Evolutionary conservation across 2,888 invertebrate genomes (phyloP), one percentile per base, ranked within the genome.

Genomic region (Aleiodes leptofemur): DNA sequence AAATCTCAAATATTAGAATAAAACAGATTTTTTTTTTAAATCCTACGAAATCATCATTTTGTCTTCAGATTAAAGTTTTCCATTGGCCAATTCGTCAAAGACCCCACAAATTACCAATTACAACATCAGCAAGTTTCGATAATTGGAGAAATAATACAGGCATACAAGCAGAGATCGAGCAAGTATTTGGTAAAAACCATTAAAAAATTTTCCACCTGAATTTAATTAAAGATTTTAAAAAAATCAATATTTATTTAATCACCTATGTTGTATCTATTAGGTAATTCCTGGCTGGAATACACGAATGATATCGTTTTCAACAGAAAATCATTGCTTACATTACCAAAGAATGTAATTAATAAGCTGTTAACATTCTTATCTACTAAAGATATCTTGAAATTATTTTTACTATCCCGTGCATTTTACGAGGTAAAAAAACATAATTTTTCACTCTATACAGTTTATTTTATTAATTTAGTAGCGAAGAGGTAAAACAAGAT

Each of bases 51-150:
- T 34, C 34, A 34, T 34, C 1, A 34, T 34, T 69, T 75, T 51
- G 14, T 69, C 38, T 51, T 43, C 76, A 88, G 88, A 81, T 88
- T 72, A 84, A 82, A 76, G 72, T 88, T 16, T 84, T 83, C 53
- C 72, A 82, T 34, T 88, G 88, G 87, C 86, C 78, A 82, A 81
- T 88, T 76, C 85, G 87, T 66, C 85, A 87, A 79, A 87, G 87
- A 8, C 87, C 88, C 11, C 86, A 87, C 43, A 80, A 76, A 73
- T 68, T 77, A 3, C 87, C 88, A 13, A 73, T 80, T 9, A 76
- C 83, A n/a, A 79, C 74, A 73, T 68, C 69, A 16, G 57, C 72
- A 13, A 79, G 80, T 34, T 83, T 86, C 69, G 66, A 16, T 8
- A 83, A 86, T 50, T 87, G 87, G 48, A 34, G 50, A 11, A 72